These are phyloP conservation scores for Drosophila leonis DNA, from an alignment of 2,888 invertebrate genomes.

Conservation along the genomic window DNA sequence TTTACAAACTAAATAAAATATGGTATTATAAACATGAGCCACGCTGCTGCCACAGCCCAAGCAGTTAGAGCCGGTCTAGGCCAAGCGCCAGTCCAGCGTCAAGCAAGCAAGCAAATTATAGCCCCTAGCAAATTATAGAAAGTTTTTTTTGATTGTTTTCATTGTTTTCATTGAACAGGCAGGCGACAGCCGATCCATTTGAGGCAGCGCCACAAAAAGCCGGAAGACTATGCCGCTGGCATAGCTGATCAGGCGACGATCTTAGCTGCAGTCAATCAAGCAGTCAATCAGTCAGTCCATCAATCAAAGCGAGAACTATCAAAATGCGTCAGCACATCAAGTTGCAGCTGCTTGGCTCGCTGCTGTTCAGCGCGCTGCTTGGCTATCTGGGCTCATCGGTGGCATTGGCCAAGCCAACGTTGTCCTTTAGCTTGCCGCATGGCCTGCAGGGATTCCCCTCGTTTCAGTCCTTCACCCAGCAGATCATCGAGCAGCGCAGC, in stretches of 20 bases:
- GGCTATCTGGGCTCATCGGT: conserved; percentile 80
- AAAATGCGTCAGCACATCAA: conserved; percentile 54
- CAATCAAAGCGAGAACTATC: neutral
- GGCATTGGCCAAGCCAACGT: conserved; percentile 84
- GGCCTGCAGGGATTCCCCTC: conserved; percentile 83
- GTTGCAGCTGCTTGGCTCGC: conserved; percentile 73
- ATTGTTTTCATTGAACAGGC: neutral
- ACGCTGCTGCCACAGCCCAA: neutral
- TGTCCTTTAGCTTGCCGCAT: conserved; percentile 83
- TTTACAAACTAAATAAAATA: conserved; percentile 36
- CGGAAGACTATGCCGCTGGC: conserved; percentile 40
- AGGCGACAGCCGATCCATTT: neutral
- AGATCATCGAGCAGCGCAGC: conserved; percentile 84
- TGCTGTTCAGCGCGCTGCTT: conserved; percentile 77
- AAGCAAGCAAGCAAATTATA: neutral
- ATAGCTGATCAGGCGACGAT: conserved; percentile 12
- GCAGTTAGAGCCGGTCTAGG: neutral
- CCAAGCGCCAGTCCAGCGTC: conserved; percentile 7
- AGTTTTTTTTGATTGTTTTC: neutral
- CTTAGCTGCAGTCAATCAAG: conserved; percentile 9
- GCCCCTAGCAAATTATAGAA: neutral
- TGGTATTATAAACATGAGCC: neutral
- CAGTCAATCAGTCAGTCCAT: too few species aligned
- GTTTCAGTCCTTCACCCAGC: conserved; percentile 84
- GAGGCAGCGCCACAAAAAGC: conserved; percentile 6